A percentile compares a stretch with the other conserved stretches of the same genome.
Conservation (phyloP, 1,140 invertebrate genomes). For the Phocides pigmalion region DNA sequence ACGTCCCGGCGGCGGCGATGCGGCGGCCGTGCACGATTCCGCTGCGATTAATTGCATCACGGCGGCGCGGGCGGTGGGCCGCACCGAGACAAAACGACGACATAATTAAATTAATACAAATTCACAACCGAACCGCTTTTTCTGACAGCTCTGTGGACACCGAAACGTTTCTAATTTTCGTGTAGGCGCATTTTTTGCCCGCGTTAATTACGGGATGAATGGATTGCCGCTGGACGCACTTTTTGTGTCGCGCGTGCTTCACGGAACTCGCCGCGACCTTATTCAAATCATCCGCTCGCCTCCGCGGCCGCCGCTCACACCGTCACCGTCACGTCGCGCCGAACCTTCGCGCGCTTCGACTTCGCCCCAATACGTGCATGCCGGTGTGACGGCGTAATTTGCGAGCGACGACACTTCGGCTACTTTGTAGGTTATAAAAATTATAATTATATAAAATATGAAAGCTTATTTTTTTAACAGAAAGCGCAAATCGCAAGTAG, state of each 20-base stretch:
- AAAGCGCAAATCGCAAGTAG: no score
- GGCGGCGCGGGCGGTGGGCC: conserved; percentile 27
- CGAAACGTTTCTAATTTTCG: conserved; percentile 73
- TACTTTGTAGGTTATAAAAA: no score
- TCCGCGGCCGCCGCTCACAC: not conserved
- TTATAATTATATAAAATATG: no score
- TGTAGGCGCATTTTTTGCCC: conserved; percentile 65
- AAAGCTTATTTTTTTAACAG: not conserved
- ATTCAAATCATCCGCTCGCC: conserved; percentile 40
- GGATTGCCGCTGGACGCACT: conserved; percentile 44
- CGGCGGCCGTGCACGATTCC: conserved; percentile 18
- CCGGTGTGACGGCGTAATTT: not conserved
- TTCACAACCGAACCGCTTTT: conserved; percentile 55
- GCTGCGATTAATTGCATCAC: conserved; percentile 26
- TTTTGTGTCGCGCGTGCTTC: conserved; percentile 63
- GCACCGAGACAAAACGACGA: conserved; percentile 57
- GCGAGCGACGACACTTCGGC: no score
- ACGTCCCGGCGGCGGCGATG: conserved; percentile 1
- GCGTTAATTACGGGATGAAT: conserved; percentile 77
- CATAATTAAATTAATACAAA: conserved; percentile 73
- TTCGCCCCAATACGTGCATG: conserved; percentile 13
- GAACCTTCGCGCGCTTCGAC: conserved; percentile 4
- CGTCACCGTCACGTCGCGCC: conserved; percentile 4
- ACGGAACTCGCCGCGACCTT: conserved; percentile 49
- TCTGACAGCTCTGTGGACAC: conserved; percentile 47